Conservation (phyloP, 2,888 invertebrate species). For the Drosophila macrospina region DNA sequence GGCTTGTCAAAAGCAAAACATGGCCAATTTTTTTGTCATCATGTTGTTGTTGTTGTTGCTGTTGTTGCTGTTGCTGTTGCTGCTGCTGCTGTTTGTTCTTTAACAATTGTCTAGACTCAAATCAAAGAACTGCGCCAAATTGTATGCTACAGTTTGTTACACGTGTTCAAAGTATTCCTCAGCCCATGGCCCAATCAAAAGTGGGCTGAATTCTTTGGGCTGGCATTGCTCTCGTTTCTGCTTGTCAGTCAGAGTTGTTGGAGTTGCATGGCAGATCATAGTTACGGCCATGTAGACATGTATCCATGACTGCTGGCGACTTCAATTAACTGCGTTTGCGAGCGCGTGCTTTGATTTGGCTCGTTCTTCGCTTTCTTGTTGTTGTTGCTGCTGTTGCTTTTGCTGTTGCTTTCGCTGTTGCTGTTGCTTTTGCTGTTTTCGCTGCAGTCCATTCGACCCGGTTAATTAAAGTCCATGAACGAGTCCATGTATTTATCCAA, state of each 20-base stretch:
- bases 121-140: conserved; percentile 68
- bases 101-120: conserved; percentile 68
- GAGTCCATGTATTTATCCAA: conserved; percentile 42
- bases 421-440: conserved; percentile 5
- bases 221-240: background rate
- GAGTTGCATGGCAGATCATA: conserved; percentile 25
- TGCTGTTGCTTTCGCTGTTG: background rate
- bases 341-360: conserved; percentile 48
- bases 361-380: background rate
- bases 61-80: no score
- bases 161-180: conserved; percentile 31
- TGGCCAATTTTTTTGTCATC: conserved; percentile 3
- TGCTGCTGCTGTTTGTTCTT: background rate
- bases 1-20: conserved; percentile 4
- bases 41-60: conserved; percentile 2
- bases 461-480: conserved; percentile 58
- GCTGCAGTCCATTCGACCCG: conserved; percentile 7
- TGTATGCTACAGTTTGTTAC: conserved; percentile 48
- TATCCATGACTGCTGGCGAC: conserved; percentile 45
- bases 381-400: background rate
- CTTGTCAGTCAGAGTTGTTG: background rate
- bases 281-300: conserved; percentile 17
- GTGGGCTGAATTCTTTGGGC: conserved; percentile 3
- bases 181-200: conserved; percentile 34
- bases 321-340: conserved; percentile 49